Evolutionary conservation across 1,140 invertebrate genomes (phyloP), one percentile per base, ranked within the genome.

Genomic region (Paraescarpia echinospica): DNA sequence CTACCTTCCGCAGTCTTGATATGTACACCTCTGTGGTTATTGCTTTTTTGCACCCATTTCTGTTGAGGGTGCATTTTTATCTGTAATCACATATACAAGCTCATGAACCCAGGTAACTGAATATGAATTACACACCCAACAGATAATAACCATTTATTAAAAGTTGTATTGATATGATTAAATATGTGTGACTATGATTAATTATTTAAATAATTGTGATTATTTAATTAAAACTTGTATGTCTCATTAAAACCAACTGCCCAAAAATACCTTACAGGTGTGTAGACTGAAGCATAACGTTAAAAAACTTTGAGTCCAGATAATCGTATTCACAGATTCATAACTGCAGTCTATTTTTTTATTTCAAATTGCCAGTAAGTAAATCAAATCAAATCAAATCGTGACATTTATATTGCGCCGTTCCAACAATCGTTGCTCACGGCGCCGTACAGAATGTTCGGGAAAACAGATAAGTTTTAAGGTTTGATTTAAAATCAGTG

Each of bases 31-130:
- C 91, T 35, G 51, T 91, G 91, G 18, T 91, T 91, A 34, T 91
- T 91, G 91, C 51, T 91, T 91, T 91, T 91, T n/a, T 91, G 91
- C 1, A 91, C 91, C 91, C 91, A 91, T 59, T 35, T 35, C n/a
- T 91, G 5, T 9, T 48, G 22, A 34, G 91, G 91, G 35, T 91
- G 35, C 9, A 48, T n/a, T 59, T 91, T 91, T 34, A 41, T 48
- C 91, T 91, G 35, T 48, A 91, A 91, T 90, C 0, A 90, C 4
- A 34, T 77, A 4, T 4, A 77, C 9, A 77, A 18, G 9, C 27
- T 31, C 59, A 77, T 77, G 8, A 77, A 77, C 22, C 59, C 22
- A 27, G 22, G 59, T 18, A 77, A 77, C 9, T 77, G 9, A 1
- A 1, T 77, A 77, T 77, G 22, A 77, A 12, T 2, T 77, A 0